Evolutionary conservation across 2,113 vertebrate genomes (phyloP).

Genomic region (Daboia siamensis): DNA sequence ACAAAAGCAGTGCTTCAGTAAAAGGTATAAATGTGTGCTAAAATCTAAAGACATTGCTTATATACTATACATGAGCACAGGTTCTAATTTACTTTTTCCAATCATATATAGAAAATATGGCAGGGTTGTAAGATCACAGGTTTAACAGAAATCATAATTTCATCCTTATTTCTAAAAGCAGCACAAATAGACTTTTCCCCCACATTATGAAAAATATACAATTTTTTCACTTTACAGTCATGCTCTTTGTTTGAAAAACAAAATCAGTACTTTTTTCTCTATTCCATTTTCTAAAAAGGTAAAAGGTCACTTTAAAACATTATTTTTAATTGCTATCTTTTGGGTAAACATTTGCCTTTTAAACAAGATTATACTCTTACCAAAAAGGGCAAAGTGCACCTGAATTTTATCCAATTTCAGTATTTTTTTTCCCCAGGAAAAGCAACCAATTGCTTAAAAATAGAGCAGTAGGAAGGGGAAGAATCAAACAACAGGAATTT

Average conservation of each 20-base stretch:
- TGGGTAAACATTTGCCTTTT: slow-evolving; percentile 66
- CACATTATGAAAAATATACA: slow-evolving; percentile 73
- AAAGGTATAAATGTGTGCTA: slow-evolving; percentile 66
- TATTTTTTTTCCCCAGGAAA: slow-evolving; percentile 22
- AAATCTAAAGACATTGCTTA: slow-evolving; percentile 60
- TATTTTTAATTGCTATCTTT: slow-evolving; percentile 55
- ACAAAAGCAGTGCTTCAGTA: slow-evolving; percentile 65
- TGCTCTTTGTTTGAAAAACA: slow-evolving; percentile 60
- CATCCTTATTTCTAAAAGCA: slow-evolving; percentile 67
- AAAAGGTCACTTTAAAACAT: slow-evolving; percentile 79
- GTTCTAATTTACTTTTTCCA: slow-evolving; percentile 50
- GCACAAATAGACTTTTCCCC: slow-evolving; percentile 67
- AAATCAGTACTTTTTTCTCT: slow-evolving; percentile 70
- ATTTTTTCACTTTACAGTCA: slow-evolving; percentile 69
- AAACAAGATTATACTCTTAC: slow-evolving; percentile 58
- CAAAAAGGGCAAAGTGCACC: slow-evolving; percentile 35
- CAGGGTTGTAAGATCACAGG: slow-evolving; percentile 57
- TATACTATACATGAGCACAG: slow-evolving; percentile 59
- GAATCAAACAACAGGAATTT: not conserved
- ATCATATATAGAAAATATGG: slow-evolving; percentile 57
- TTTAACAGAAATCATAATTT: slow-evolving; percentile 63
- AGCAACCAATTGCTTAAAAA: slow-evolving; percentile 21
- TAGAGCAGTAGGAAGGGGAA: not conserved
- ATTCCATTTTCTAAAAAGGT: slow-evolving; percentile 65
- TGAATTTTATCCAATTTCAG: slow-evolving; percentile 25